Conservation (phyloP, 1,140 invertebrate genomes). For the Aphelenchoides avenae region DNA sequence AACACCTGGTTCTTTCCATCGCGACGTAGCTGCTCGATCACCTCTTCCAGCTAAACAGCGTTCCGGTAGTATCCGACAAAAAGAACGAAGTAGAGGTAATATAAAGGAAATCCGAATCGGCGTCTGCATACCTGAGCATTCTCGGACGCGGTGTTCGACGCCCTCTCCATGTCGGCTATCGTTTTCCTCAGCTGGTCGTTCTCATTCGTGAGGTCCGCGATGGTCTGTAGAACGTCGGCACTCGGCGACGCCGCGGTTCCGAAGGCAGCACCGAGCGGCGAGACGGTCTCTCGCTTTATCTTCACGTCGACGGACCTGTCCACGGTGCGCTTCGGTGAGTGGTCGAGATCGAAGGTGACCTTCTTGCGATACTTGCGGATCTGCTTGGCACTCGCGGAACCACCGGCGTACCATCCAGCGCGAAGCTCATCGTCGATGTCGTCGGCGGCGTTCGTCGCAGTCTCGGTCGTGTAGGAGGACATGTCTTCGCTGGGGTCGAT, state of each 20-base stretch:
- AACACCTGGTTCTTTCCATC: conserved; percentile 38
- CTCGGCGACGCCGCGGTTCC: too few relatives aligned
- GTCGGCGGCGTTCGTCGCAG: conserved; percentile 4
- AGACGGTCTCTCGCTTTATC: too few relatives aligned
- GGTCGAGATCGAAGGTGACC: conserved; percentile 43
- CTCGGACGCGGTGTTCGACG: too few relatives aligned
- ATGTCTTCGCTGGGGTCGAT: conserved; percentile 39
- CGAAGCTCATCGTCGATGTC: neutral
- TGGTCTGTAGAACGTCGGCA: too few relatives aligned
- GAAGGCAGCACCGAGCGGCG: too few relatives aligned
- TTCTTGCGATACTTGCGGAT: conserved; percentile 31
- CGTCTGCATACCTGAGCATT: too few relatives aligned
- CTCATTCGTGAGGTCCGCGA: conserved; percentile 41
- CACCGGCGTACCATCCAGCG: neutral
- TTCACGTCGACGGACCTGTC: conserved; percentile 2
- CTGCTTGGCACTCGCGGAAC: conserved; percentile 6
- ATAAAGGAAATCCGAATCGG: too few relatives aligned
- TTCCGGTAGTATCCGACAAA: too few relatives aligned
- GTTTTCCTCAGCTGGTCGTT: conserved; percentile 44
- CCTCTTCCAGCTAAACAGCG: conserved; percentile 41
- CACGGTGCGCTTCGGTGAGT: neutral
- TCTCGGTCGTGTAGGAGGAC: conserved; percentile 47
- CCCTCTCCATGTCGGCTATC: conserved; percentile 46
- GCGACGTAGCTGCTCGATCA: conserved; percentile 16
- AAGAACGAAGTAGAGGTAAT: too few relatives aligned